Evolutionary conservation across 2,888 invertebrate genomes (phyloP), one percentile per base, ranked within the genome.

Genomic region (Epirrhoe alternata): DNA sequence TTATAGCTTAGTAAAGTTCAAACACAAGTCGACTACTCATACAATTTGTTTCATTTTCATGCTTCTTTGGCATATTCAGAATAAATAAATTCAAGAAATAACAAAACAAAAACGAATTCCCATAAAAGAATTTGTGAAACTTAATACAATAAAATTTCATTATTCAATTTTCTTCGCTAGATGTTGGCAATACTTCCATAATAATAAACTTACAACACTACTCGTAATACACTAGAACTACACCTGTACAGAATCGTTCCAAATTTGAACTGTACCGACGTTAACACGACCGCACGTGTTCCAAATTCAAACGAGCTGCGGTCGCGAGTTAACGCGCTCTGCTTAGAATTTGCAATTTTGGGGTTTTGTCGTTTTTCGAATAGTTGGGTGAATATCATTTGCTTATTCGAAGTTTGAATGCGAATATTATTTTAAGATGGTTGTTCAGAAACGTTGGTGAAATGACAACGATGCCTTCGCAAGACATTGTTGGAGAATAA

Each of bases 261-360:
- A 79, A 81, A 80, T 82, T 81, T 76, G 81, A 83, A 85, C 80
- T 79, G 79, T 73, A 79, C 80, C 79, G 78, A 80, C 79, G 83
- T 83, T 82, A 79, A 86, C 84, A 81, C 83, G 79, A 87, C 88
- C 89, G 85, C 89, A 85, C 87, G 86, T 80, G 89, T 82, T 82
- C 83, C 77, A 88, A 87, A 88, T 88, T 84, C 82, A 86, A 88
- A 24, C 85, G 84, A 83, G 78, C 84, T 86, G 79, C 78, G 81
- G 79, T 80, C 76, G 80, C 75, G 81, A 84, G 80, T 84, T 85
- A 81, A 82, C 81, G 68, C 64, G 33, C 51, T 68, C 64, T 68
- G 70, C 63, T 69, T 50, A 62, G 66, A 70, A 68, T 73, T 67
- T 61, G 76, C 75, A 79, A 78, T 77, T 76, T 77, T 73, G 74